Conservation (phyloP, 1,140 invertebrate species). For the Bombus pascuorum region DNA sequence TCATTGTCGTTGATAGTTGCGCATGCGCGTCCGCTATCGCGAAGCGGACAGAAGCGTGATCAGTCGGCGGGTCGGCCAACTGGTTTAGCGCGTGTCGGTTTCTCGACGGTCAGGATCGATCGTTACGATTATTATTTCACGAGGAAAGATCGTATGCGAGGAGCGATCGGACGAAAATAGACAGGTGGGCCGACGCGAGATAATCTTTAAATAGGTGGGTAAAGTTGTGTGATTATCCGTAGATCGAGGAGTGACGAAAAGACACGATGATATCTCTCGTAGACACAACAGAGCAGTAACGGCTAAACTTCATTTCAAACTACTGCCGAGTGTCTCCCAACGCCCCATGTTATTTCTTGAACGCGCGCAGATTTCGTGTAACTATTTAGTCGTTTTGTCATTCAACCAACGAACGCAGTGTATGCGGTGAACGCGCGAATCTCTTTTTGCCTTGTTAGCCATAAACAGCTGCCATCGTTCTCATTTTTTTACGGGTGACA, state of each 20-base stretch:
- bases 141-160: neutral
- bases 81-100: slow-evolving; percentile 2
- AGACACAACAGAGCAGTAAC: neutral
- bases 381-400: no score
- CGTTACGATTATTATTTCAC: no score
- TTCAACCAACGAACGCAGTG: no score
- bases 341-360: no score
- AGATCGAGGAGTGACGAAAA: neutral
- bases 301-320: no score
- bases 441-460: neutral
- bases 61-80: neutral
- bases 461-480: neutral
- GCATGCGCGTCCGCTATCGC: slow-evolving; percentile 35
- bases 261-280: no score
- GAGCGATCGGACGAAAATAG: neutral
- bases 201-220: neutral
- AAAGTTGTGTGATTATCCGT: no score
- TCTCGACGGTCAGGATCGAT: neutral
- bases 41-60: neutral
- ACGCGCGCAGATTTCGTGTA: no score
- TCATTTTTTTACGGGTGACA: no score
- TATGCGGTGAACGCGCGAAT: no score
- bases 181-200: no score
- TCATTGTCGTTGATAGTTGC: slow-evolving; percentile 23
- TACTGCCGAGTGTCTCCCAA: no score